Conservation (phyloP, 2,888 invertebrate species). For the Andrena camellia region DNA sequence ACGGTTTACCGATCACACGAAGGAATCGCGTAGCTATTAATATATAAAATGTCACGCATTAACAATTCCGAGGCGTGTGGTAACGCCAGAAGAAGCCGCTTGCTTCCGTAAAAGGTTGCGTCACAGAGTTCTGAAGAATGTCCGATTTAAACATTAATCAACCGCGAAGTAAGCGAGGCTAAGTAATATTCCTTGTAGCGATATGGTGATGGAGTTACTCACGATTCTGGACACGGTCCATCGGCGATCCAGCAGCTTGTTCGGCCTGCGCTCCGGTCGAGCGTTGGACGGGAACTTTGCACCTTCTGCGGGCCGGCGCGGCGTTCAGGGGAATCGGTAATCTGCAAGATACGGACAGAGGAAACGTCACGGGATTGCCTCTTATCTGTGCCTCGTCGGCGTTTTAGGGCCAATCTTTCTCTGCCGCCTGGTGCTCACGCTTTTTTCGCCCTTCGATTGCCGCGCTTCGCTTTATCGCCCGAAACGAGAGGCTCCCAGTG, state of each 20-base stretch:
- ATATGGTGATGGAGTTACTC: constrained; percentile 15
- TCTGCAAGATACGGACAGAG: constrained; percentile 52
- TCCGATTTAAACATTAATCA: too few relatives aligned
- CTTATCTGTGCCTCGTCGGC: constrained; percentile 77
- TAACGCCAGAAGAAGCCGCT: too few relatives aligned
- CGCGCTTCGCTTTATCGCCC: constrained; percentile 45
- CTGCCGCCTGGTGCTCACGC: constrained; percentile 37
- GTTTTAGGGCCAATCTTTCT: constrained; percentile 65
- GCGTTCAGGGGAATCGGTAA: constrained; percentile 46
- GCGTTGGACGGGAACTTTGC: constrained; percentile 48
- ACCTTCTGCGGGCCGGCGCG: constrained; percentile 10
- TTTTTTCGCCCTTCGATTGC: constrained; percentile 51
- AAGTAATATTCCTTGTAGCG: not conserved
- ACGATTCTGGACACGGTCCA: not conserved
- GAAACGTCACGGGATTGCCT: constrained; percentile 64
- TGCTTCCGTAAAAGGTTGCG: too few relatives aligned
- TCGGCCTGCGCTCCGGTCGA: constrained; percentile 32
- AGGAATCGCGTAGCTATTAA: too few relatives aligned
- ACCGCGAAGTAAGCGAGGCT: not conserved
- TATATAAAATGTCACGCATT: too few relatives aligned
- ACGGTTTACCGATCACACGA: too few relatives aligned
- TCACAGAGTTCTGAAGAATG: too few relatives aligned
- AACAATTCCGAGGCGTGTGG: too few relatives aligned
- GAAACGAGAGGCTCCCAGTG: constrained; percentile 26
- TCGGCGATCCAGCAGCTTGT: not conserved